These are phyloP conservation scores for Latrodectus geometricus DNA, from an alignment of 1,140 invertebrate species.

Conservation along the genomic window DNA sequence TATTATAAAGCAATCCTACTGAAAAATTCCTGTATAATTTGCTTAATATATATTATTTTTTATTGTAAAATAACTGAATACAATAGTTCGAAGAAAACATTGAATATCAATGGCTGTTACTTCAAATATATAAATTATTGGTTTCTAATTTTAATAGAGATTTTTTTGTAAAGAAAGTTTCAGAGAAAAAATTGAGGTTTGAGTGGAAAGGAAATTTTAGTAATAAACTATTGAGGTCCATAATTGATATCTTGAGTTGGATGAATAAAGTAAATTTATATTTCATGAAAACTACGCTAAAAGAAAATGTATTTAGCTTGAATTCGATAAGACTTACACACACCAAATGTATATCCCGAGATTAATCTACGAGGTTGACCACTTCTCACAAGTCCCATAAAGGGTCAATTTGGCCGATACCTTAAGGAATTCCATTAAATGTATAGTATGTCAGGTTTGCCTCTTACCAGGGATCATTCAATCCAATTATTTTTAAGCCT, in stretches of 20 bases:
- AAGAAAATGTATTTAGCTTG: conserved; percentile 33
- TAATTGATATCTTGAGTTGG: conserved; percentile 14
- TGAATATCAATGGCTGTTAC: too few species aligned
- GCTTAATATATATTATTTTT: too few species aligned
- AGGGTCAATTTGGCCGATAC: conserved; percentile 51
- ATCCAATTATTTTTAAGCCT: conserved; percentile 59
- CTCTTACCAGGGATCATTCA: conserved; percentile 46
- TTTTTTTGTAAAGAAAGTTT: too few species aligned
- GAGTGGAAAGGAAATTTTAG: too few species aligned
- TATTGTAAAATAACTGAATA: too few species aligned
- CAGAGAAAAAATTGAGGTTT: too few species aligned
- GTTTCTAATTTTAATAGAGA: too few species aligned
- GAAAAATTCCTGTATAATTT: too few species aligned
- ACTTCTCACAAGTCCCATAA: conserved; percentile 59
- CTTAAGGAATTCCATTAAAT: conserved; percentile 59
- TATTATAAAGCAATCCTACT: too few species aligned
- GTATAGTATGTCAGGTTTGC: conserved; percentile 40
- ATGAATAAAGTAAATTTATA: conserved; percentile 38
- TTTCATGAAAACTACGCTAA: conserved; percentile 15
- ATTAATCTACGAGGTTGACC: conserved; percentile 53
- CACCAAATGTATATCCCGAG: conserved; percentile 51
- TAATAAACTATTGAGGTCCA: too few species aligned
- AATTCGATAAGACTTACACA: conserved; percentile 39
- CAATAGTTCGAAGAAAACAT: too few species aligned
- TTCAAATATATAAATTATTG: too few species aligned